Base-by-base conservation (phyloP, 2,797 vertebrate genomes). In the Crocidura indochinensis region DNA sequence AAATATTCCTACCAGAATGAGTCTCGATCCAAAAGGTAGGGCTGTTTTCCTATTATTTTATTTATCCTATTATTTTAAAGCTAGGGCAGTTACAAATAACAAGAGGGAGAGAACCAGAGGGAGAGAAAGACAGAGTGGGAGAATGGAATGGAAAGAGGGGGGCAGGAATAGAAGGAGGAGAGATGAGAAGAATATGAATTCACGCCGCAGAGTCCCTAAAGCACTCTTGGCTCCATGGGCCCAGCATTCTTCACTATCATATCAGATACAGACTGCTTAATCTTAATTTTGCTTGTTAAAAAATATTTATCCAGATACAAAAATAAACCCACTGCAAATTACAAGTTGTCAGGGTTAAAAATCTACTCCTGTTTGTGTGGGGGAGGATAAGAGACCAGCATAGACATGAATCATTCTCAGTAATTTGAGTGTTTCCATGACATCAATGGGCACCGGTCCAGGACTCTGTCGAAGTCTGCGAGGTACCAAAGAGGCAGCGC, bases 351-450 rank as follows among this genome's bases (percentile, higher is more conserved):
- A 98, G 98, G 98, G 98, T 98, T 98, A 98, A 98, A 98, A 98
- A 98, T 98, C 97, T 98, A 97, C 98, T 98, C 97, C 97, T 98
- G 94, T 97, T 97, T 97, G 97, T 97, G 98, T 98, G 98, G 98
- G 98, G 98, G 98, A 98, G 98, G 98, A 97, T 96, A 95, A 96
- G 97, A 97, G 97, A 97, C 97, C 97, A 96, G 98, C 98, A 98
- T 97, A 98, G 98, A 98, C 99, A 98, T 99, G 99, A 99, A 99
- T 99, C 99, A 99, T 98, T 99, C 98, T 98, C 98, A 98, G 98
- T 98, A 98, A 99, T 98, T 99, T 98, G 98, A 99, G 98, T 98
- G 99, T 99, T 99, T 99, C 99, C 99, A 99, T 99, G 99, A 99
- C 99, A 99, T 99, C 99, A 98, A 97, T 97, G 99, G 99, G 99